These are phyloP conservation scores for Lypha dubia DNA, from an alignment of 2,888 invertebrate species.

Conservation along the genomic window DNA sequence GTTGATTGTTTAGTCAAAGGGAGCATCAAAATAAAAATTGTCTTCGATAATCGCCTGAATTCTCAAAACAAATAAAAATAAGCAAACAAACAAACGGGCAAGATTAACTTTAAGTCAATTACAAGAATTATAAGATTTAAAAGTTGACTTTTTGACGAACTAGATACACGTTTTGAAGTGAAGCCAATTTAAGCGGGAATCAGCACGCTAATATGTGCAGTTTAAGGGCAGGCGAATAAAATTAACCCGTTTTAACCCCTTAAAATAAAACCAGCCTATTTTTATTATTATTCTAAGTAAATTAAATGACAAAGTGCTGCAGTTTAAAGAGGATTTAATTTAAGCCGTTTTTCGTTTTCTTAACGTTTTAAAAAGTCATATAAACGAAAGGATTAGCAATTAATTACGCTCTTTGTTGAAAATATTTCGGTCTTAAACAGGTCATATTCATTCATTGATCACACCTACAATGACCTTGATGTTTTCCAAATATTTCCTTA, in stretches of 20 bases:
- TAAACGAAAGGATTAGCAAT: slow-evolving; percentile 69
- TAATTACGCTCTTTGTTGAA: slow-evolving; percentile 56
- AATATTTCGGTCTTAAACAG: slow-evolving; percentile 46
- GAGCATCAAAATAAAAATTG: slow-evolving; percentile 61
- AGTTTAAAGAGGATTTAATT: slow-evolving; percentile 34
- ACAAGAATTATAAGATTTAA: slow-evolving; percentile 53
- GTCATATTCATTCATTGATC: slow-evolving; percentile 58
- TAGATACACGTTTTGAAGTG: slow-evolving; percentile 1
- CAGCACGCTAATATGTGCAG: slow-evolving; percentile 76
- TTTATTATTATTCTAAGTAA: neutral
- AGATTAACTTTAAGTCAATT: slow-evolving; percentile 77
- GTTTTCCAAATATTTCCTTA: slow-evolving; percentile 9
- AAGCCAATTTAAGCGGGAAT: slow-evolving; percentile 78
- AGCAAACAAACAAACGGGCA: slow-evolving; percentile 66
- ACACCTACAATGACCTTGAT: slow-evolving; percentile 42
- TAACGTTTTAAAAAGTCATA: slow-evolving; percentile 66
- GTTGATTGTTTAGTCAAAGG: no score
- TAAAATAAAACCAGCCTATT: slow-evolving; percentile 65
- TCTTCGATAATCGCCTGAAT: slow-evolving; percentile 73
- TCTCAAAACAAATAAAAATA: slow-evolving; percentile 81
- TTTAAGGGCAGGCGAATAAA: slow-evolving; percentile 49
- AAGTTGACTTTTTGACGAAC: slow-evolving; percentile 58
- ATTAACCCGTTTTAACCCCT: slow-evolving; percentile 55
- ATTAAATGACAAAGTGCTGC: neutral
- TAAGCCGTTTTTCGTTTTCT: slow-evolving; percentile 63